Conservation (phyloP, 2,888 invertebrate genomes). For the Aspidapion aeneum region DNA sequence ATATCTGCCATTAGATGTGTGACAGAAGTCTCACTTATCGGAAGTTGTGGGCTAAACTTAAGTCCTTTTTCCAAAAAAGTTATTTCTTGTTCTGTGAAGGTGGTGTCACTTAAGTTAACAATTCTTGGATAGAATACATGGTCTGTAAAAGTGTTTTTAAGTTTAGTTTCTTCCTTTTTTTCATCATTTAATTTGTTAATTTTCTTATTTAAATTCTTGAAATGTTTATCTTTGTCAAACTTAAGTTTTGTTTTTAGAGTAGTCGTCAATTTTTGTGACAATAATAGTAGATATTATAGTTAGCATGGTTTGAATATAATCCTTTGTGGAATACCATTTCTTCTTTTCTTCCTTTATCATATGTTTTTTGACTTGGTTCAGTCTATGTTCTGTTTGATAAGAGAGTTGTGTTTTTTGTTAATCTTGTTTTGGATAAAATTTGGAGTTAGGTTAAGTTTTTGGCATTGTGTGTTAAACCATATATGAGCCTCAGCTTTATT, state of each 20-base stretch:
- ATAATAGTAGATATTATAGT: neutral
- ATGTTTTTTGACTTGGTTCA: neutral
- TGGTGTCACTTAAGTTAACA: neutral
- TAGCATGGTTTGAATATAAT: neutral
- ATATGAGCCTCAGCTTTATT: neutral
- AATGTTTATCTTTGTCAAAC: neutral
- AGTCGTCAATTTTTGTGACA: neutral
- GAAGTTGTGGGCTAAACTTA: neutral
- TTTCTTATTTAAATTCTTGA: neutral
- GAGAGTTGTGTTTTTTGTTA: neutral
- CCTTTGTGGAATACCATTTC: neutral
- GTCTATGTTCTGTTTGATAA: neutral
- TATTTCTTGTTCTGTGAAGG: neutral
- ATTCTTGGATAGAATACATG: neutral
- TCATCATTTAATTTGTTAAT: neutral
- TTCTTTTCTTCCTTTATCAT: neutral
- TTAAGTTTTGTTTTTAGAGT: neutral
- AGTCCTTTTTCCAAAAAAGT: neutral
- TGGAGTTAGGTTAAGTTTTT: neutral
- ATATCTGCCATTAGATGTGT: neutral
- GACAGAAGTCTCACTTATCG: neutral
- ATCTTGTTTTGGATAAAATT: neutral
- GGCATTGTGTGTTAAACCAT: neutral
- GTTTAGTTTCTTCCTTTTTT: neutral
- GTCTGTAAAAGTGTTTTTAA: neutral